phyloP scores from a whole-genome alignment of 1,140 invertebrate species.

The Hestina assimilis region DNA sequence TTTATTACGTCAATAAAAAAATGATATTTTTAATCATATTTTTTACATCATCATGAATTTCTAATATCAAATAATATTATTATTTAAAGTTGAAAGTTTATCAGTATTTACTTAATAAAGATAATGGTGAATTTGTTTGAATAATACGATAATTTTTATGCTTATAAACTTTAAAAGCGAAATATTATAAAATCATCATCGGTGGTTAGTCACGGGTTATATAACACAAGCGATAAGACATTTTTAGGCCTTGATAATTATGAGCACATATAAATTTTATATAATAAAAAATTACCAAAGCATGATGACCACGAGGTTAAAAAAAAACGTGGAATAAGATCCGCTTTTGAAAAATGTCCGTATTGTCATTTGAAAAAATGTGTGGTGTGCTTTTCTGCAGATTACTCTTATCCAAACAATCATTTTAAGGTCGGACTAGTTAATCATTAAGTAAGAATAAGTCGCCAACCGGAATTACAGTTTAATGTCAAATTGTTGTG shows the following conservation, averaged over 20 bases:
- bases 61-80: slow-evolving; percentile 27
- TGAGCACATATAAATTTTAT: too few species aligned
- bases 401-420: too few species aligned
- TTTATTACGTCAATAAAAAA: slow-evolving; percentile 1
- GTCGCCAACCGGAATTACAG: too few species aligned
- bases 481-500: too few species aligned
- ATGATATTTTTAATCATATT: slow-evolving; percentile 7
- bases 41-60: slow-evolving; percentile 28
- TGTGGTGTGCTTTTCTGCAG: too few species aligned
- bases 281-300: neutral
- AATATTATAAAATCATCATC: slow-evolving; percentile 13
- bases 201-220: slow-evolving; percentile 1
- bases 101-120: slow-evolving; percentile 29
- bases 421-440: too few species aligned
- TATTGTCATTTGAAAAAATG: too few species aligned
- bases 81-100: slow-evolving; percentile 40
- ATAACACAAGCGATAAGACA: neutral
- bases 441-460: too few species aligned
- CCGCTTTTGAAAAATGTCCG: too few species aligned
- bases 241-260: neutral
- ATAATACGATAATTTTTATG: slow-evolving; percentile 21
- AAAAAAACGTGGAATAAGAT: too few species aligned
- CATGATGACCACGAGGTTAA: neutral
- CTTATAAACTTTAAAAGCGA: slow-evolving; percentile 16
- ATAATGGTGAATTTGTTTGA: slow-evolving; percentile 14